Percentiles rank a stretch among this genome's conserved stretches.
Conservation (phyloP, 2,888 invertebrate genomes). For the Monoplex corrugatus region DNA sequence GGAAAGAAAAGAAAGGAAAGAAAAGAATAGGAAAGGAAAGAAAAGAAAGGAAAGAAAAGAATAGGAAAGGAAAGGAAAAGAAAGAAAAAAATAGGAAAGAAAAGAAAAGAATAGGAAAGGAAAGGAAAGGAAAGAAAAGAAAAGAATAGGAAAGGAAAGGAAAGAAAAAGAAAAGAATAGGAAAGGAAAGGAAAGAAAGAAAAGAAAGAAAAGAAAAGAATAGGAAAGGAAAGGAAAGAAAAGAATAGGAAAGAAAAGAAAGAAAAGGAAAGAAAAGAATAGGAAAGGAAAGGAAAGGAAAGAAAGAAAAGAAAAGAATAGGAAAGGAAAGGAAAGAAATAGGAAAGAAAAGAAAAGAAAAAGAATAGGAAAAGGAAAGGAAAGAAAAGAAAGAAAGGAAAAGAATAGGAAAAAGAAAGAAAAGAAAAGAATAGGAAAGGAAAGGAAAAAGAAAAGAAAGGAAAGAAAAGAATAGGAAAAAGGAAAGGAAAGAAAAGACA, state of each 20-base stretch:
- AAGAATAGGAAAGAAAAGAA: neutral
- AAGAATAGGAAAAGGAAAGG: neutral
- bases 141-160: neutral
- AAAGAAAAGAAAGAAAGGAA: neutral
- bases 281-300: too few species aligned
- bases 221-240: neutral
- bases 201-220: neutral
- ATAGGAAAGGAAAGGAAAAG: neutral
- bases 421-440: neutral
- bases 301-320: too few species aligned
- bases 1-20: neutral
- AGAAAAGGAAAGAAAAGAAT: neutral
- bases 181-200: neutral
- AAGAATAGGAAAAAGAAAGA: neutral
- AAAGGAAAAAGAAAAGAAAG: neutral
- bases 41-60: neutral
- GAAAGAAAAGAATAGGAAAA: neutral
- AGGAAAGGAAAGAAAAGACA: neutral
- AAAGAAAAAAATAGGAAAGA: neutral
- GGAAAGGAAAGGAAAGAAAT: neutral
- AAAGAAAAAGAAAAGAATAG: neutral
- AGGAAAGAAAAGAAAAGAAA: neutral
- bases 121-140: constrained; percentile 10
- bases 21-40: neutral
- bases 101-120: neutral